These are phyloP conservation scores for Mayetiola destructor DNA, from an alignment of 2,888 invertebrate genomes.

Conservation along the genomic window DNA sequence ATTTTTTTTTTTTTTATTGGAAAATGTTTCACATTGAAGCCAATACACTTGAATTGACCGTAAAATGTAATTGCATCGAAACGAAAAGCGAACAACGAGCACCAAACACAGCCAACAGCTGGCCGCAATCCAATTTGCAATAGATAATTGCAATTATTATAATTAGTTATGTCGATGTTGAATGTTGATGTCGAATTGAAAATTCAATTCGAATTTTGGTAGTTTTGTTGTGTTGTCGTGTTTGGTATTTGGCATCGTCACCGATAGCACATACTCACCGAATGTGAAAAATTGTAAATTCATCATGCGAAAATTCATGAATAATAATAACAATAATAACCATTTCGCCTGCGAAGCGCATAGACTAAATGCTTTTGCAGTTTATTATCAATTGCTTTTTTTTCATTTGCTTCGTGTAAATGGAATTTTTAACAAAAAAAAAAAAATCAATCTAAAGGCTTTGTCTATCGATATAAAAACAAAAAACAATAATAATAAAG, in stretches of 20 bases:
- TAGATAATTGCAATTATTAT: constrained; percentile 10
- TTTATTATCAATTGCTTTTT: background rate
- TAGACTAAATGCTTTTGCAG: constrained; percentile 1
- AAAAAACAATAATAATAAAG: background rate
- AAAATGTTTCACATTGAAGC: background rate
- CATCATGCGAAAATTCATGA: constrained; percentile 9
- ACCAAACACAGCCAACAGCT: constrained; percentile 1
- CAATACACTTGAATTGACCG: constrained; percentile 1
- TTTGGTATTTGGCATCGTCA: background rate
- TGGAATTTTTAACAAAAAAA: background rate
- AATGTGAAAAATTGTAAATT: background rate
- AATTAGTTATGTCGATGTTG: constrained; percentile 2
- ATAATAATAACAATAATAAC: constrained; percentile 10
- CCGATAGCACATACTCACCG: constrained; percentile 1
- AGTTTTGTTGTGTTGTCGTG: background rate
- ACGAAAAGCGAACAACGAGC: background rate
- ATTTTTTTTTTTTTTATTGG: background rate
- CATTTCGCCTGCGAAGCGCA: constrained; percentile 5
- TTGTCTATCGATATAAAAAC: background rate
- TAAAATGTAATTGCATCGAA: background rate
- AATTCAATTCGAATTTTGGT: too few relatives aligned
- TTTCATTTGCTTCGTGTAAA: background rate
- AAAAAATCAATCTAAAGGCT: background rate
- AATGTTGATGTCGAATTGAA: too few relatives aligned
- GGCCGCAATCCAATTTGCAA: constrained; percentile 6